Evolutionary conservation across 2,888 invertebrate species (phyloP), one percentile per base, ranked within the genome.

Genomic region (Neocrepidodera transversa): DNA sequence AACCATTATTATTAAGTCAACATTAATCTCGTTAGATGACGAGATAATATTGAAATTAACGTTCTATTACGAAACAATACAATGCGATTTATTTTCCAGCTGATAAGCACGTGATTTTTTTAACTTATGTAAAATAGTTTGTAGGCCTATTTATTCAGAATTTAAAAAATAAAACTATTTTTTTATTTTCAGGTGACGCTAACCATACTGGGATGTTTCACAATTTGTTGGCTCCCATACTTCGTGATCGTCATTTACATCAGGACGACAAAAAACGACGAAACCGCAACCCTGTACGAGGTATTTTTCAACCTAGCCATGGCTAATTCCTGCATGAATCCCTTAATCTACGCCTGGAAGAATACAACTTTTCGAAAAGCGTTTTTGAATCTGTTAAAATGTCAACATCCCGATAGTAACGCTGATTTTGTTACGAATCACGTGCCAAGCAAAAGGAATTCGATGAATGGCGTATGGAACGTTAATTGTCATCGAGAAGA

Each of bases 331-430:
- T 89, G 89, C 20, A 85, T 91, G 73, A 92, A 92, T 79, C 92
- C 92, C 0, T 80, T 92, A 40, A 91, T 92, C 70, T 92, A 92
- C 80, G 91, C 91, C 23, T 92, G 92, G 92, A 92, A 92, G 77
- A 92, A 91, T 76, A 83, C 86, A 5, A 90, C 87, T 63, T 92
- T 91, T 75, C 85, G 91, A 2, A 84, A 85, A 48, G 89, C 91
- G 1, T 91, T 92, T 74, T 82, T 84, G 23, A 85, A 86, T 64
- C 80, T 91, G 8, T 78, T 91, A 11, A 84, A 85, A 18, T 90
- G 90, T 74, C 81, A 83, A 60, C 87, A 87, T 0, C 87, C 88
- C 69, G 83, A 84, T 64, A 77, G 83, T 14, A 68, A 76, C 18
- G 77, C 76, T 38, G 75, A 71, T 42, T 79, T 71, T 64, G 73